Conservation (phyloP, 2,113 vertebrate species). For the Pelodiscus sinensis region DNA sequence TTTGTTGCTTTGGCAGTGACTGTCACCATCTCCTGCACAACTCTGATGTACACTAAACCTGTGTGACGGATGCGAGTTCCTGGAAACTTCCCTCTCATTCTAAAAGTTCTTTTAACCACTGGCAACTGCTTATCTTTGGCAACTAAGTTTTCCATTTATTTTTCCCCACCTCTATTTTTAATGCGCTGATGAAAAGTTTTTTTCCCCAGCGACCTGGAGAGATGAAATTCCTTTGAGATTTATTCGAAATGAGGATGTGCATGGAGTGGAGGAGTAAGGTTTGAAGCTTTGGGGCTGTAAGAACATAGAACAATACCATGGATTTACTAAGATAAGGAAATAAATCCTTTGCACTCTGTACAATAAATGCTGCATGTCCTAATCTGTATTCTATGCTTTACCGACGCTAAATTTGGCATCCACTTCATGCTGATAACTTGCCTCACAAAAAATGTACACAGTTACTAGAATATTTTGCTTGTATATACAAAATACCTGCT, state of each 20-base stretch:
- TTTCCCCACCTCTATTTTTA: neutral
- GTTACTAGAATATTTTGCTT: neutral
- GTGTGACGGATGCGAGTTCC: neutral
- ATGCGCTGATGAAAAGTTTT: neutral
- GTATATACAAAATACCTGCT: neutral
- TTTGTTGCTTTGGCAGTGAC: neutral
- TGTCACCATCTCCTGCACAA: neutral
- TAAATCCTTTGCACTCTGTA: neutral
- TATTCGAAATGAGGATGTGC: neutral
- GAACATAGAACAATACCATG: neutral
- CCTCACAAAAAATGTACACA: neutral
- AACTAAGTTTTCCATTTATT: too few species aligned
- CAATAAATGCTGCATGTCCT: constrained; percentile 1
- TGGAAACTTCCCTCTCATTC: neutral
- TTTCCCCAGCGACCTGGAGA: neutral
- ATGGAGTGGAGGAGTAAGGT: neutral
- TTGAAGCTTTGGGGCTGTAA: constrained; percentile 9
- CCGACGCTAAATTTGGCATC: neutral
- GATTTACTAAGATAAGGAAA: neutral
- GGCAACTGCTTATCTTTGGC: neutral
- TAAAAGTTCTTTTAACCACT: constrained; percentile 24
- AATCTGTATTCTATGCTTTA: rapidly evolving
- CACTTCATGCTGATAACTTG: neutral
- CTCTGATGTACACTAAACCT: neutral
- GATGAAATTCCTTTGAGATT: neutral